Conservation (phyloP, 2,797 vertebrate species). For the Enteromius anoplus region DNA sequence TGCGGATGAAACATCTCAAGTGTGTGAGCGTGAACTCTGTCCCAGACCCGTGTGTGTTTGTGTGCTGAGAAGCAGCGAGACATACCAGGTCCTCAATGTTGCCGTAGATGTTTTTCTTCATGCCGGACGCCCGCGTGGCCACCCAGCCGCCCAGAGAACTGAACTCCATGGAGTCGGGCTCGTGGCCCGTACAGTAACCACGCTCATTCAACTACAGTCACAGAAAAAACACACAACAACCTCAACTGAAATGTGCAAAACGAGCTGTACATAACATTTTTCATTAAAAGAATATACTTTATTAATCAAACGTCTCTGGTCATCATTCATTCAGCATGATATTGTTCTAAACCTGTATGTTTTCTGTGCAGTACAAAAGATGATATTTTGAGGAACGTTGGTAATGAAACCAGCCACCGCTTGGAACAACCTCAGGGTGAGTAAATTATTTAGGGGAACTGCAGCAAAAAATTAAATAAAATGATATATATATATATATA, state of each 20-base stretch:
- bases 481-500: too few relatives aligned
- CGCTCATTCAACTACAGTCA: slow-evolving; percentile 88
- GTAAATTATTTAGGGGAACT: not conserved
- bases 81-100: slow-evolving; percentile 98
- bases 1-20: slow-evolving; percentile 15
- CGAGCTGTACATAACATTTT: not conserved
- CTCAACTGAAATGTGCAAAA: not conserved
- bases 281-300: not conserved
- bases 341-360: not conserved
- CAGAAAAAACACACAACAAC: slow-evolving; percentile 5
- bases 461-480: too few relatives aligned
- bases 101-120: slow-evolving; percentile 99
- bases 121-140: slow-evolving; percentile 96
- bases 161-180: slow-evolving; percentile 99
- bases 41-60: not conserved
- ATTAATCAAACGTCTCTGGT: not conserved
- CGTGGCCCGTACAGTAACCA: slow-evolving; percentile 97
- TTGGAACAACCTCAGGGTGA: not conserved
- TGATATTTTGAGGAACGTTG: not conserved
- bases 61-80: not conserved
- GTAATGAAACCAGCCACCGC: not conserved
- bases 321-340: not conserved
- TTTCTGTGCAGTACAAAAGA: not conserved
- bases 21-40: not conserved
- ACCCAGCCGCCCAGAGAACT: slow-evolving; percentile 98